phyloP scores from a whole-genome alignment of 2,888 invertebrate species.

The Epinotia nisella region DNA sequence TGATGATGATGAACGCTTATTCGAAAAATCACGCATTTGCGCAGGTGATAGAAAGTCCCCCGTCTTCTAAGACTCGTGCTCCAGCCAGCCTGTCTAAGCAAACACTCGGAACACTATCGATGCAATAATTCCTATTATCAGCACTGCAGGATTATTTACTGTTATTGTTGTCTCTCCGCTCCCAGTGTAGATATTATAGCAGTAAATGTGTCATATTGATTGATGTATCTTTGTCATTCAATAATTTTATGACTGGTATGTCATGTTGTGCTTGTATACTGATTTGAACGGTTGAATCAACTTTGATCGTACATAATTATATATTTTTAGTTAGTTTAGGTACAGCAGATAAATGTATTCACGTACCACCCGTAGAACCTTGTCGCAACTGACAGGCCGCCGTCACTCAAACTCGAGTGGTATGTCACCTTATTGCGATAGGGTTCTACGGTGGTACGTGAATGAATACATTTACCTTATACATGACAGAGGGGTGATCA shows the following conservation, averaged over 20 bases:
- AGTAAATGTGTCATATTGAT: slow-evolving; percentile 17
- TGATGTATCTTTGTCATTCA: slow-evolving; percentile 16
- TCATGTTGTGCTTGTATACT: neutral
- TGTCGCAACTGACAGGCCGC: no score
- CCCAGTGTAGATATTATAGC: neutral
- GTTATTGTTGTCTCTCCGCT: slow-evolving; percentile 5
- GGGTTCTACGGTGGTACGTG: no score
- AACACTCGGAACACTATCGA: slow-evolving; percentile 3
- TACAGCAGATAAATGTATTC: no score
- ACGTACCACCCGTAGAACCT: no score
- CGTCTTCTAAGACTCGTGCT: no score
- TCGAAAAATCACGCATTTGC: no score
- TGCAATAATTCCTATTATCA: slow-evolving; percentile 12
- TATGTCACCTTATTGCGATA: no score
- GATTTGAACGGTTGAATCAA: neutral
- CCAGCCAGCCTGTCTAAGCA: neutral
- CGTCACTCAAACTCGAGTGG: no score
- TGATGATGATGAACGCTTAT: no score
- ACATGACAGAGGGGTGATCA: no score
- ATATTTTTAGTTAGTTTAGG: no score
- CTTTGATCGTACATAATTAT: neutral
- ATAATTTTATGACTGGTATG: neutral
- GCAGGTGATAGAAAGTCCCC: neutral
- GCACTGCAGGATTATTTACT: slow-evolving; percentile 8
- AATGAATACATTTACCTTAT: no score